Percentiles rank a stretch among this genome's conserved stretches.
phyloP scores from a whole-genome alignment of 1,140 invertebrate species.

The Drosophila micromelanica region DNA sequence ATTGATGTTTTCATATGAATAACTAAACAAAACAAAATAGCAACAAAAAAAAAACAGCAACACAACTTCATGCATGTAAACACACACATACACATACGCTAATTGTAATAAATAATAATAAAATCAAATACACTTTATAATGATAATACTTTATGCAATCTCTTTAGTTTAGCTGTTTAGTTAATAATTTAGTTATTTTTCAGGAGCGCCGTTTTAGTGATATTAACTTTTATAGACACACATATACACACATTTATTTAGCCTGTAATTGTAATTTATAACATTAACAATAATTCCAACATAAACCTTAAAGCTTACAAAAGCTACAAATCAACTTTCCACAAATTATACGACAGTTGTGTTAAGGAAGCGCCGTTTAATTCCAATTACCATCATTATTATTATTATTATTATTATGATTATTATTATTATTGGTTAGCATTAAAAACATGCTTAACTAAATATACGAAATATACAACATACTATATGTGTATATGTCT shows the following conservation, averaged over 20 bases:
- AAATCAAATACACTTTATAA: slow-evolving; percentile 8
- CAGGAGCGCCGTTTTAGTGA: slow-evolving; percentile 79
- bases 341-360: slow-evolving; percentile 35
- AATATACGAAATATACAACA: slow-evolving; percentile 78
- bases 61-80: slow-evolving; percentile 40
- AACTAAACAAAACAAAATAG: slow-evolving; percentile 20
- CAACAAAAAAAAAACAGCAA: slow-evolving; percentile 6
- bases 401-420: slow-evolving; percentile 57
- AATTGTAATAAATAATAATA: slow-evolving; percentile 36
- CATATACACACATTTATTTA: slow-evolving; percentile 65
- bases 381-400: slow-evolving; percentile 60
- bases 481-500: slow-evolving; percentile 14
- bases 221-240: slow-evolving; percentile 76
- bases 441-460: slow-evolving; percentile 79
- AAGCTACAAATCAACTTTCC: slow-evolving; percentile 17
- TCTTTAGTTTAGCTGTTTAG: slow-evolving; percentile 45
- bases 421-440: slow-evolving; percentile 75
- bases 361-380: slow-evolving; percentile 49
- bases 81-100: slow-evolving; percentile 26
- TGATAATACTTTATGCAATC: slow-evolving; percentile 37
- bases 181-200: slow-evolving; percentile 52
- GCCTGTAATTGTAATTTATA: slow-evolving; percentile 53
- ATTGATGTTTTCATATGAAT: slow-evolving; percentile 57
- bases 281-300: slow-evolving; percentile 43
- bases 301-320: not conserved